phyloP scores from a whole-genome alignment of 1,140 invertebrate species.

The Pygmarrhopalites habei region DNA sequence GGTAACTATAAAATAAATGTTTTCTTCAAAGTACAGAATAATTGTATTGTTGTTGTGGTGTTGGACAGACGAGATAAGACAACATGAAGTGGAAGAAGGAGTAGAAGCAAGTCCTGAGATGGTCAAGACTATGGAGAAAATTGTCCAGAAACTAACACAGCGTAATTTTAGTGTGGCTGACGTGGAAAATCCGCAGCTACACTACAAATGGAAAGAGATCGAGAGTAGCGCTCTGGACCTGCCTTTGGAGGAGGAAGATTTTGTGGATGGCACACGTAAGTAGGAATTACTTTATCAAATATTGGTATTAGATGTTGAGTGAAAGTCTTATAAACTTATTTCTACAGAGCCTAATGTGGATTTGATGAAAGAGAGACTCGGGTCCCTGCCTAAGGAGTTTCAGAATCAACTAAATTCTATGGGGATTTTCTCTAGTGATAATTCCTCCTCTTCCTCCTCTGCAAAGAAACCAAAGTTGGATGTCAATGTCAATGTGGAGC shows the following conservation, averaged over 20 bases:
- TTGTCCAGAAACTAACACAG: conserved; percentile 29
- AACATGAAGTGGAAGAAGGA: neutral
- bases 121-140: conserved; percentile 18
- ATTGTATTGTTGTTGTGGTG: neutral
- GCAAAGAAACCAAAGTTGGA: conserved; percentile 5
- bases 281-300: neutral
- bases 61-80: conserved; percentile 26
- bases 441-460: neutral
- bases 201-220: conserved; percentile 25
- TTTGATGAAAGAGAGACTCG: conserved; percentile 17
- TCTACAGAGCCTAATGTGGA: conserved; percentile 17
- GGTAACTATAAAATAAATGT: conserved; percentile 16
- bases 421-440: neutral
- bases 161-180: conserved; percentile 15
- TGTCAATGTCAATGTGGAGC: neutral
- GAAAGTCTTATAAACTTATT: neutral
- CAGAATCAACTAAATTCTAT: neutral
- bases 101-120: conserved; percentile 4
- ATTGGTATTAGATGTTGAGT: neutral
- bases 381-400: conserved; percentile 1
- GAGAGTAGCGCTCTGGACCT: conserved; percentile 22
- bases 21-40: neutral
- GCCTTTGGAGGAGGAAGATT: conserved; percentile 23
- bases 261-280: conserved; percentile 25
- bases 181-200: conserved; percentile 24